Base-by-base conservation (phyloP, 1,140 invertebrate species). In the Drosophila carrolli region DNA sequence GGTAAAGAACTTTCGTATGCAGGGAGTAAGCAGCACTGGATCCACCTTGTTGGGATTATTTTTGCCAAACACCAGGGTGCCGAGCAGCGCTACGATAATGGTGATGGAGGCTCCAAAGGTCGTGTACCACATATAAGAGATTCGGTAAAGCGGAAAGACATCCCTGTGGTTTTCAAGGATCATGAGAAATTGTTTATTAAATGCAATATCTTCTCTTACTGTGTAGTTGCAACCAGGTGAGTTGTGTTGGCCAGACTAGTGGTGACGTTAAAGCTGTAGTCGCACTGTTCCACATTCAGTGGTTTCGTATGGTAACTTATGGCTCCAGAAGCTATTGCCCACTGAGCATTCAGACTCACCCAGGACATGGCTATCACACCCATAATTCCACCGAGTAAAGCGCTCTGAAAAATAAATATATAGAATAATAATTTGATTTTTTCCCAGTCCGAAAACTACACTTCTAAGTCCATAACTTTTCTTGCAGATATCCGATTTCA, bases 261-360 rank as follows among this genome's bases (percentile, higher is more conserved):
- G 14, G 60, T 74, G 13, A 62, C 23, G 48, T 92, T 58, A 5
- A 94, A 94, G 7, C 75, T 76, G 76, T 96, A 96, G 7, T 94
- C 94, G 81, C 97, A 97, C 27, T 96, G 95, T 40, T 95, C 94
- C 0, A 95, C 95, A 11, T 93, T 95, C 5, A 95, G 93, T 0
- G 94, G 93, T 92, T 96, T 96, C 48, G 94, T 94, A 3, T 94
- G 92, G 75, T 95, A 95, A 19, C 85, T 94, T 44, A 94, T 79
- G 67, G 93, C 91, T 4, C 95, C 95, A 11, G 92, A 93, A 0
- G 95, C 94, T 41, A 97, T 96, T 0, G 95, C 95, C 44, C 96
- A 93, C 90, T 97, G 96, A 0, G 96, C 95, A 23, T 97, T 96
- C 10, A 98, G 93, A 35, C 95, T 96, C 48, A 98, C 95, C 96